phyloP scores from a whole-genome alignment of 2,888 invertebrate species.

The Arctia plantaginis region DNA sequence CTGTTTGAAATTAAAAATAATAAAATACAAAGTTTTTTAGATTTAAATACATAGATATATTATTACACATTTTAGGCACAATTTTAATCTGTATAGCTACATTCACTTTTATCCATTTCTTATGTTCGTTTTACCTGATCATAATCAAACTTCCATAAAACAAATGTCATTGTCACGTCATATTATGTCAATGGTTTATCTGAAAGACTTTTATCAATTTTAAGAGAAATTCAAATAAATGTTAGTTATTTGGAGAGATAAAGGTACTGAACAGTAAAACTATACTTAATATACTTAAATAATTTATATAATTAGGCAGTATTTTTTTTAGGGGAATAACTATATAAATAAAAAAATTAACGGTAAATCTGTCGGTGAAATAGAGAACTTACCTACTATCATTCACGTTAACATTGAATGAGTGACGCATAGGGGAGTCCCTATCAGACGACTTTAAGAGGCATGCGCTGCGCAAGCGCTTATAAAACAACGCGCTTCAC shows the following conservation, averaged over 20 bases:
- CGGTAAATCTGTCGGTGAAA: conserved; percentile 30
- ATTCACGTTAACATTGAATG: conserved; percentile 55
- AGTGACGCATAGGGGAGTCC: conserved; percentile 65
- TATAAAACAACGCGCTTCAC: conserved; percentile 46
- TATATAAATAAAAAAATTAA: conserved; percentile 8
- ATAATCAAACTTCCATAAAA: not conserved
- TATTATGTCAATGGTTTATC: not conserved
- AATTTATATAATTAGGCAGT: not conserved
- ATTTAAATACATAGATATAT: not conserved
- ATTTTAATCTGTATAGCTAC: too few species aligned
- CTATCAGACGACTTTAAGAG: conserved; percentile 45
- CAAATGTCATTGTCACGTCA: not conserved
- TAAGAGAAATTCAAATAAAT: not conserved
- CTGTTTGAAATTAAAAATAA: not conserved
- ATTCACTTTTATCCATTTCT: too few species aligned
- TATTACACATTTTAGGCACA: too few species aligned
- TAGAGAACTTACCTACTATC: conserved; percentile 20
- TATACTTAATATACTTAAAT: not conserved
- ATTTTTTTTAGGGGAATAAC: conserved; percentile 11
- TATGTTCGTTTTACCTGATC: not conserved
- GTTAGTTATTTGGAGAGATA: not conserved
- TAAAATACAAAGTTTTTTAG: not conserved
- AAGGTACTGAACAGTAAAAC: not conserved
- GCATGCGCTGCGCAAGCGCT: conserved; percentile 52
- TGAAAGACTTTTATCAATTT: not conserved